These are phyloP conservation scores for Sterna hirundo DNA, from an alignment of 2,113 vertebrate species.

Conservation along the genomic window DNA sequence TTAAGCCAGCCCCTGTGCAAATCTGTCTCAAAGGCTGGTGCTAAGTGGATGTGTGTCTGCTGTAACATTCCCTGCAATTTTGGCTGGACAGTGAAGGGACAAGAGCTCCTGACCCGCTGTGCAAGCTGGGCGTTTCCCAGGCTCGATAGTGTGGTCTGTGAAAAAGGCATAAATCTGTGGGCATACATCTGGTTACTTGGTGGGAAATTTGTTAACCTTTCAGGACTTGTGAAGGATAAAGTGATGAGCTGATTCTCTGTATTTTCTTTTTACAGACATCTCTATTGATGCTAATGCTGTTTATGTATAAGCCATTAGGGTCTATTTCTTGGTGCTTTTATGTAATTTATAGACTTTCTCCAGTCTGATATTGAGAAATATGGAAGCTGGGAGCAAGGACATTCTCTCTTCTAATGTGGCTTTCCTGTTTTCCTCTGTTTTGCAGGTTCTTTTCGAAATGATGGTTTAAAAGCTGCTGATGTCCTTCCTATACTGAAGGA, in stretches of 20 bases:
- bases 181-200: neutral
- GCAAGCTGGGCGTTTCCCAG: neutral
- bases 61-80: neutral
- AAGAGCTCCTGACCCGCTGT: fast-evolving
- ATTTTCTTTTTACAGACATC: neutral
- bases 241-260: neutral
- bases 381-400: neutral
- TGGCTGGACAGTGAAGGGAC: neutral
- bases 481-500: constrained; percentile 96
- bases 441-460: constrained; percentile 92
- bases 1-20: neutral
- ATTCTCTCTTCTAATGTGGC: neutral
- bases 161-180: neutral
- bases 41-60: neutral
- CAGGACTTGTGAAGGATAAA: neutral
- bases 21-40: neutral
- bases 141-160: neutral
- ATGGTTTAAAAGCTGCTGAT: constrained; percentile 94
- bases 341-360: neutral
- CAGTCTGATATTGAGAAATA: neutral
- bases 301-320: neutral
- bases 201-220: neutral
- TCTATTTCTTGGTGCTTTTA: neutral
- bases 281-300: neutral
- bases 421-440: constrained; percentile 34